phyloP scores from a whole-genome alignment of 2,797 vertebrate species.

The Sternotherus odoratus region DNA sequence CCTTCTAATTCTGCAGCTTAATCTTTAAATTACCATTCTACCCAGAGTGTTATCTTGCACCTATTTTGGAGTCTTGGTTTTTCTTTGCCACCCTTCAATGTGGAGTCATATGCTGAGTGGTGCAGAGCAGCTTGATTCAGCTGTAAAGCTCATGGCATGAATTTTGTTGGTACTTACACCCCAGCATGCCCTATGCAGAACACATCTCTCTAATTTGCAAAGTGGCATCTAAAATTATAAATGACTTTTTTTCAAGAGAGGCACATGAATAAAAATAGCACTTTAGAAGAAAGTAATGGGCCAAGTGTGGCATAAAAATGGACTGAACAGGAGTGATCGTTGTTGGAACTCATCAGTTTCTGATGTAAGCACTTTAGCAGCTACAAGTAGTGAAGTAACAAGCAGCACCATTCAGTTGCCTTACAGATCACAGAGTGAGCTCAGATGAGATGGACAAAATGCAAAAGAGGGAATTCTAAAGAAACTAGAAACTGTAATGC shows the following conservation, averaged over 20 bases:
- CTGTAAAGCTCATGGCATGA: neutral
- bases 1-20: neutral
- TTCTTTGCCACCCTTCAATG: neutral
- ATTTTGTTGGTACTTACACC: conserved; percentile 31
- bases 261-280: conserved; percentile 8
- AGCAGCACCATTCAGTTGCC: neutral
- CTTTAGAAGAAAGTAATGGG: conserved; percentile 31
- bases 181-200: accelerated
- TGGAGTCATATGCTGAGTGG: neutral
- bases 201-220: neutral
- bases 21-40: neutral
- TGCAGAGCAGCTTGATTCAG: neutral
- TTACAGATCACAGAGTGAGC: neutral
- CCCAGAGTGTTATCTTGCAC: neutral
- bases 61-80: accelerated
- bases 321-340: neutral
- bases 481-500: neutral
- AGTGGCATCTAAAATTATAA: conserved; percentile 30
- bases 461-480: neutral
- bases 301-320: neutral
- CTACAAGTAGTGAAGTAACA: neutral
- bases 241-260: conserved; percentile 14
- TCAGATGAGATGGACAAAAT: neutral
- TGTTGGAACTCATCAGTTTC: conserved; percentile 1
- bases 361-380: neutral